Conservation (phyloP, 2,888 invertebrate species). For the Oxycera nigricornis region DNA sequence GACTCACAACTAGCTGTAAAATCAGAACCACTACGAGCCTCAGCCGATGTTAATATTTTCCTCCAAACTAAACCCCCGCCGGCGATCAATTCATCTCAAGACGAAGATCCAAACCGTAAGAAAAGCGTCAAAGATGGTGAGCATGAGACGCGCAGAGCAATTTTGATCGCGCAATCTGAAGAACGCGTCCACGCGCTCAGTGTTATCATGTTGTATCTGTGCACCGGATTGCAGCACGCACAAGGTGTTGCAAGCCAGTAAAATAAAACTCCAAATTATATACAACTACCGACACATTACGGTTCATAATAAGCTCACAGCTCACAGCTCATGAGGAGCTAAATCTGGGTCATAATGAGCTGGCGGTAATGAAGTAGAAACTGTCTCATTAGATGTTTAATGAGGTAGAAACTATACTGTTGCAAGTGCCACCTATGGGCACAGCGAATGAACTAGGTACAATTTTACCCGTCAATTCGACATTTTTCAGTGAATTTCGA, state of each 20-base stretch:
- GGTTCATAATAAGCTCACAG: too few species aligned
- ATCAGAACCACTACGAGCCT: slow-evolving; percentile 21
- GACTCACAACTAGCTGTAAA: slow-evolving; percentile 33
- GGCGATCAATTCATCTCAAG: not conserved
- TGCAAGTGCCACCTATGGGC: too few species aligned
- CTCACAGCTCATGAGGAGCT: too few species aligned
- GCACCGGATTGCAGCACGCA: slow-evolving; percentile 82
- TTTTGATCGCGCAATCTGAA: slow-evolving; percentile 72
- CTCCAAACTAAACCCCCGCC: slow-evolving; percentile 46
- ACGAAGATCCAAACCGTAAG: slow-evolving; percentile 27
- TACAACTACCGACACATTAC: too few species aligned
- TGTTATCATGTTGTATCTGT: slow-evolving; percentile 92
- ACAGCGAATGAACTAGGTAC: too few species aligned
- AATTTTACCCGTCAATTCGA: too few species aligned
- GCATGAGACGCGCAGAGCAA: slow-evolving; percentile 54
- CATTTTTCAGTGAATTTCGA: too few species aligned
- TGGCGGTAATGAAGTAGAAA: too few species aligned
- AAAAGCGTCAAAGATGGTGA: slow-evolving; percentile 38
- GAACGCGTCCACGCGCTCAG: slow-evolving; percentile 89
- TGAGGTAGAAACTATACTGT: too few species aligned
- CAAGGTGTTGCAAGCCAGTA: slow-evolving; percentile 58
- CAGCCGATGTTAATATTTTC: slow-evolving; percentile 42
- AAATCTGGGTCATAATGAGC: too few species aligned
- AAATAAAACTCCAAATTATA: too few species aligned
- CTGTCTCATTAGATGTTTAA: too few species aligned